phyloP scores from a whole-genome alignment of 2,797 vertebrate genomes.

The Dallia pectoralis region DNA sequence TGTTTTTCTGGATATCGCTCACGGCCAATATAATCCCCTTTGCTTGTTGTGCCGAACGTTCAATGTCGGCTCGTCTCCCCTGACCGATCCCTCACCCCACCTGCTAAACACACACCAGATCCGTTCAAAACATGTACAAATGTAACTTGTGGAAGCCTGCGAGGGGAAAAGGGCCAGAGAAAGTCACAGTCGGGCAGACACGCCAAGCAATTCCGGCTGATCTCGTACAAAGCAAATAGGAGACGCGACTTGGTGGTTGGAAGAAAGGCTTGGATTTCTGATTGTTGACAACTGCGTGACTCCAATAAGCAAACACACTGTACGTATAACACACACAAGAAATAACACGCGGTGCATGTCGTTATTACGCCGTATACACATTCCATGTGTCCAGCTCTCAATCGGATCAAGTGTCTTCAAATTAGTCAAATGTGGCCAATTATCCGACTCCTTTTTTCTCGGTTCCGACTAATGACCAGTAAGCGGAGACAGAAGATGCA shows the following conservation, averaged over 20 bases:
- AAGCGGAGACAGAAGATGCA: constrained; percentile 11
- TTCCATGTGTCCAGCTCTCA: background rate
- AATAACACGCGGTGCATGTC: background rate
- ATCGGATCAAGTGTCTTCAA: constrained; percentile 12
- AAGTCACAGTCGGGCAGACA: background rate
- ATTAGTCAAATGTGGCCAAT: constrained; percentile 1
- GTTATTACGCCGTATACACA: background rate
- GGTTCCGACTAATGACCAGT: constrained; percentile 24
- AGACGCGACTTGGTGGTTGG: constrained; percentile 4
- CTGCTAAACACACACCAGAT: constrained; percentile 23
- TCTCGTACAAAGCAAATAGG: constrained; percentile 26
- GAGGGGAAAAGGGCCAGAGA: background rate
- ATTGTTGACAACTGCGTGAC: constrained; percentile 4
- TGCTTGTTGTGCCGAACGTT: constrained; percentile 27
- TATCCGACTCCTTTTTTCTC: background rate
- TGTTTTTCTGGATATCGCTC: constrained; percentile 48
- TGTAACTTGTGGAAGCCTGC: background rate
- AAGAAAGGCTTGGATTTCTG: constrained; percentile 16
- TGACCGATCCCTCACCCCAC: constrained; percentile 26
- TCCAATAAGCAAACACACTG: background rate
- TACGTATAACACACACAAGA: too few relatives aligned
- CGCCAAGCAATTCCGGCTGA: background rate
- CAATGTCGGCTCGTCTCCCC: background rate
- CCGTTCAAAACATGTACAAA: constrained; percentile 6
- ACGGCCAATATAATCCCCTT: constrained; percentile 28